Percentiles rank a stretch among this genome's conserved stretches.
Conservation (phyloP, 2,113 vertebrate species). For the human region GRCh38 chr14:60167501-60168000, state of each 20-base stretch:
- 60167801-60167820: background rate
- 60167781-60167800: background rate
- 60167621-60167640: constrained; percentile 8
- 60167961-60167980: background rate
- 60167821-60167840: background rate
- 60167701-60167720: background rate
- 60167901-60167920: background rate
- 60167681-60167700: background rate
- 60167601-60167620: background rate
- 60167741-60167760: background rate
- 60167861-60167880: background rate
- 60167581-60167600: background rate
- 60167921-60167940: background rate
- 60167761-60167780: background rate
- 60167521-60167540: background rate
- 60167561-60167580: background rate
- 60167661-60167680: background rate
- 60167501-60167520: background rate
- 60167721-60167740: background rate
- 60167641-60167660: background rate
- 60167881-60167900: background rate
- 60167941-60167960: background rate
- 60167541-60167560: background rate
- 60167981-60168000: background rate
- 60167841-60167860: background rate